These are phyloP conservation scores for Ectemnius lituratus DNA, from an alignment of 2,888 invertebrate species.

Conservation along the genomic window DNA sequence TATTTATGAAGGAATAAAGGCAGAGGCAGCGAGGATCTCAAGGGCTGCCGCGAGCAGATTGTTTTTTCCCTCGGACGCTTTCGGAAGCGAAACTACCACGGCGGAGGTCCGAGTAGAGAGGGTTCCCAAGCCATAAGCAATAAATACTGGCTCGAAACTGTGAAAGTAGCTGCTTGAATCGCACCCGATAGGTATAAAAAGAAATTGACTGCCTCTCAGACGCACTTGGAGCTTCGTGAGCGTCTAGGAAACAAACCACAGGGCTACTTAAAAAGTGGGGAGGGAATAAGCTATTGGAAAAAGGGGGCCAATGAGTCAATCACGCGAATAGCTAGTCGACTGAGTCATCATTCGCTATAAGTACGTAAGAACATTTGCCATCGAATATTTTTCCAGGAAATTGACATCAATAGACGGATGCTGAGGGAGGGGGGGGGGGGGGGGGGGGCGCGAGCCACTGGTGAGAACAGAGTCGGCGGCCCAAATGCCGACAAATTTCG, in stretches of 20 bases:
- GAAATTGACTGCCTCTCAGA: conserved; percentile 68
- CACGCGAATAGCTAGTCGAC: background rate
- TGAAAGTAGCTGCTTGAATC: conserved; percentile 49
- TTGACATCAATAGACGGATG: conserved; percentile 39
- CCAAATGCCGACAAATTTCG: conserved; percentile 37
- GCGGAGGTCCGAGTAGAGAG: conserved; percentile 13
- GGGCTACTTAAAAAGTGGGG: too few relatives aligned
- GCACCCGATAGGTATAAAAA: conserved; percentile 64
- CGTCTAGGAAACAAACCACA: too few relatives aligned
- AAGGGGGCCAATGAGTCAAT: background rate
- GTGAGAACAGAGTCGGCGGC: conserved; percentile 31
- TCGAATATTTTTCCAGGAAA: conserved; percentile 34
- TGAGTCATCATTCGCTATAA: background rate
- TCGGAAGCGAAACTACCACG: background rate
- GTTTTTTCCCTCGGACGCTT: background rate
- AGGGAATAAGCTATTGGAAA: background rate
- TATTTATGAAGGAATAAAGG: too few relatives aligned
- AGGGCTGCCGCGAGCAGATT: background rate
- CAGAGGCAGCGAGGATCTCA: too few relatives aligned
- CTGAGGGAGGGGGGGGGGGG: background rate
- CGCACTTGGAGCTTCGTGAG: conserved; percentile 51
- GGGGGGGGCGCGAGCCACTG: background rate
- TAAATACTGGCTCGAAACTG: conserved; percentile 59
- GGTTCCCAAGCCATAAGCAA: conserved; percentile 40
- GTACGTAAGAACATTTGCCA: background rate